Evolutionary conservation across 2,888 invertebrate genomes (phyloP), one percentile per base, ranked within the genome.

Genomic region (Agrochola macilenta): DNA sequence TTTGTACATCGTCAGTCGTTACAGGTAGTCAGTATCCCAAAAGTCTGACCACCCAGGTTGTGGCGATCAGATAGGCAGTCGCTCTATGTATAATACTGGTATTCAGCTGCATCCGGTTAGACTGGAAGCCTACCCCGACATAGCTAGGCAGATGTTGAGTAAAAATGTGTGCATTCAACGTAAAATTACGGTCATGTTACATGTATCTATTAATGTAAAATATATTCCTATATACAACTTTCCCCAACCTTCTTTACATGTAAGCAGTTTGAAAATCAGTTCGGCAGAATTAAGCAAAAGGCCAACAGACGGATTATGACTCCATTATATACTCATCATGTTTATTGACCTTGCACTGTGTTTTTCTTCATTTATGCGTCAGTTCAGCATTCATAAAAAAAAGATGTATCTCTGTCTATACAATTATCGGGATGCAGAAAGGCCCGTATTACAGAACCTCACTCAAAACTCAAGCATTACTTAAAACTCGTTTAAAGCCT

Each of bases 201-300:
- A 14, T 26, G 3, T 9, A 43, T 9, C 23, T 63, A 68, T 65
- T 73, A 43, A 39, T 68, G 23, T 58, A 58, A 58, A 35, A 46
- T 46, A 12, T 66, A 12, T 58, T 30, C 30, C 23, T 46, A 30
- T 35, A 49, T 26, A 49, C 23, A 66, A 73, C 43, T 65, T 43
- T 65, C 54, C 17, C 17, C 26, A 30, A 49, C 58, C 35, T 35
- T 49, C 14, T 61, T 23, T 72, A 52, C 2, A 30, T 43, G 60
- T 12, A 73, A 23, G 39, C 52, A 26, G 12, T 52, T 52, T 73
- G 39, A 58, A 74, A 71, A 49, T 74, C 72, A 35, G 35, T 46
- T 7, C 1, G 14, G 1, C 9, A 2, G 17, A 64, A 64, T 39
- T 2, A 65, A 65, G n/a, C 17, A 26, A 26, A 26, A n/a, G 17